A percentile compares a stretch with the other conserved stretches of the same genome.
phyloP scores from a whole-genome alignment of 2,113 vertebrate species.

The Eonycteris spelaea region DNA sequence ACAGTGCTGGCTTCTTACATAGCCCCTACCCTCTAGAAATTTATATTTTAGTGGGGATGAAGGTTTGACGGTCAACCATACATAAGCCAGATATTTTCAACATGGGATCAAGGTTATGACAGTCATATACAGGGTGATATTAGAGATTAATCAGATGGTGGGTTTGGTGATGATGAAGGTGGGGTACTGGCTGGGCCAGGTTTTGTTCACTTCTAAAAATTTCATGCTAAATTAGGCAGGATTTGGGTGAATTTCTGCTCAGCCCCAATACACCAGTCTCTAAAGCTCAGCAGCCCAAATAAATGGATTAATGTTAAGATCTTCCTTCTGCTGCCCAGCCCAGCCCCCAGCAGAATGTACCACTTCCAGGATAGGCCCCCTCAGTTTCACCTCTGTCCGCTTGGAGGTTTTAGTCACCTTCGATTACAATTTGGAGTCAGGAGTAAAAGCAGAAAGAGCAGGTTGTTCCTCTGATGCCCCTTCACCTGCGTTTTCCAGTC shows the following conservation, averaged over 20 bases:
- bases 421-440: not conserved
- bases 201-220: not conserved
- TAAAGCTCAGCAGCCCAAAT: not conserved
- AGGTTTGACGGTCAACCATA: not conserved
- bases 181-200: too few relatives aligned
- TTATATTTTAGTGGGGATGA: not conserved
- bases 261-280: not conserved
- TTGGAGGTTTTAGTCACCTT: not conserved
- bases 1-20: too few relatives aligned
- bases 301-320: not conserved
- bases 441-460: not conserved
- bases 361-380: not conserved
- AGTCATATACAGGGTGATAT: too few relatives aligned
- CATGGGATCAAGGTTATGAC: not conserved
- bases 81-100: not conserved
- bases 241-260: not conserved
- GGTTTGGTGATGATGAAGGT: not conserved
- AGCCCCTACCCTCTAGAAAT: not conserved
- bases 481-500: not conserved
- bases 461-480: not conserved
- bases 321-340: not conserved
- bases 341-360: too few relatives aligned
- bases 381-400: not conserved
- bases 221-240: not conserved
- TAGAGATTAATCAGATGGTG: not conserved